Conservation (phyloP, 2,888 invertebrate genomes). For the Atethmia centrago region DNA sequence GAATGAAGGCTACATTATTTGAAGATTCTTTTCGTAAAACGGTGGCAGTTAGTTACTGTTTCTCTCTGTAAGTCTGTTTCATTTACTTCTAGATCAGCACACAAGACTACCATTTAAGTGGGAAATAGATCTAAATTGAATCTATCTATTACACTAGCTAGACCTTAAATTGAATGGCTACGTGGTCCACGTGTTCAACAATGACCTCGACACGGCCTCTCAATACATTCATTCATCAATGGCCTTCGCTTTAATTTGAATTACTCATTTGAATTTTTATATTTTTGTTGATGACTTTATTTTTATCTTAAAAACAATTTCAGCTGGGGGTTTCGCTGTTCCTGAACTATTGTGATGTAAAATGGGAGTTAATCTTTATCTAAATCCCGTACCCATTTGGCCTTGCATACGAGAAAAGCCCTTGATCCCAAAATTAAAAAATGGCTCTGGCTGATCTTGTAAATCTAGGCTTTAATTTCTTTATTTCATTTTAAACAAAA, state of each 20-base stretch:
- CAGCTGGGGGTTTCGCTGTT: background rate
- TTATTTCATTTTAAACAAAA: slow-evolving; percentile 39
- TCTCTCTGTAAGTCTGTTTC: background rate
- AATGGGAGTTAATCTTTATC: background rate
- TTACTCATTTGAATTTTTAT: slow-evolving; percentile 50
- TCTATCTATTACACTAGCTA: slow-evolving; percentile 32
- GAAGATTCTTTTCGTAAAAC: background rate
- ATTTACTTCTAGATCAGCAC: slow-evolving; percentile 8
- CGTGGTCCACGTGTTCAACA: slow-evolving; percentile 37
- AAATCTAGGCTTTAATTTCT: slow-evolving; percentile 34
- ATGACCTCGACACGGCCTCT: slow-evolving; percentile 68
- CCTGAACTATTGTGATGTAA: background rate
- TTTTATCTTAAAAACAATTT: slow-evolving; percentile 8
- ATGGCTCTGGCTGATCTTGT: slow-evolving; percentile 26
- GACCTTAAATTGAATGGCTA: slow-evolving; percentile 40
- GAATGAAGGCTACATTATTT: background rate
- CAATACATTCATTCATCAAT: slow-evolving; percentile 74
- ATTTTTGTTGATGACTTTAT: slow-evolving; percentile 19
- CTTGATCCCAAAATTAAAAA: slow-evolving; percentile 46
- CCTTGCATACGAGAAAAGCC: slow-evolving; percentile 21
- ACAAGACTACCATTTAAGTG: background rate
- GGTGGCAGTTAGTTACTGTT: background rate
- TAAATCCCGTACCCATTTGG: slow-evolving; percentile 16
- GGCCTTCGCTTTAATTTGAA: slow-evolving; percentile 76
- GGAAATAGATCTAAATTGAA: slow-evolving; percentile 30